Base-by-base conservation (phyloP, 1,140 invertebrate species). In the Drosophila prosaltans region DNA sequence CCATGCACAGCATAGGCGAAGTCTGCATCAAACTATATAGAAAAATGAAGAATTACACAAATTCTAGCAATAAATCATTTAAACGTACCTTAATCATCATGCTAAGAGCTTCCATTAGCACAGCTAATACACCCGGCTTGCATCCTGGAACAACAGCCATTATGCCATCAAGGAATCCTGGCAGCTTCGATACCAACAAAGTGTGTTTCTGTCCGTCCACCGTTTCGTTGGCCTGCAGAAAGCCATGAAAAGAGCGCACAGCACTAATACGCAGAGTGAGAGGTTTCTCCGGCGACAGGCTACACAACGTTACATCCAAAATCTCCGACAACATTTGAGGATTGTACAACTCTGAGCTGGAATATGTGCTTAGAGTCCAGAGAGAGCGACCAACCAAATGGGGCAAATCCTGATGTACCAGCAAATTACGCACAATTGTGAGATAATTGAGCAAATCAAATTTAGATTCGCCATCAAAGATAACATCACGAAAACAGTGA, bases 371-470 rank as follows among this genome's bases (percentile, higher is more conserved):
- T 8, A 95, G 94, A 24, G 95, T 94, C 93, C 95, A 96, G 30
- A 97, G 90, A 70, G 95, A 96, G 62, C 96, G 93, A 1, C 96
- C 96, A 32, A 96, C 92, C 21, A 97, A 92, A 80, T 96, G 95
- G n/a, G 95, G 94, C 5, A 82, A 84, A 26, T 86, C 91, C 30
- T 92, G 85, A 60, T 86, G 81, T 5, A 89, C 78, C 8, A 92
- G 61, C n/a, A 91, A 51, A 64, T 91, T 91, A 4, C 91, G 73
- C 24, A 92, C 94, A 74, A 91, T 95, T 90, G 93, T 95, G 28
- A 97, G 90, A 92, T 96, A 96, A 54, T 93, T 93, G 5, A 93
- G 91, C 21, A 97, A 92, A 92, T 97, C 94, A 91, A 96, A 96
- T 62, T 94, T 94, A 6, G 93, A 91, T 10, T 94, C 92, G 51